A percentile compares a stretch with the other conserved stretches of the same genome.
Conservation (phyloP, 2,888 invertebrate species). For the Macaria notata region DNA sequence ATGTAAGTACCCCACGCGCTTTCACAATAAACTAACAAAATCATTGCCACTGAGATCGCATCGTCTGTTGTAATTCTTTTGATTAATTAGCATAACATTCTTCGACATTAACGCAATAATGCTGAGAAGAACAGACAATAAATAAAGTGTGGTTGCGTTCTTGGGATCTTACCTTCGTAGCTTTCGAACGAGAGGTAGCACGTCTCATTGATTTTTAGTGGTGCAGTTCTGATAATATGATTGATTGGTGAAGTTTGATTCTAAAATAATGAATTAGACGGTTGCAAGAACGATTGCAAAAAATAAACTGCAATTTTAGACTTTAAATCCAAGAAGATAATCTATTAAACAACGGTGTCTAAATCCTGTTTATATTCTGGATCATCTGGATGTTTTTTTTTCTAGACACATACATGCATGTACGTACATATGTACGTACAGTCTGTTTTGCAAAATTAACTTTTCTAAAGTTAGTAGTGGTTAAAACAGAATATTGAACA, state of each 20-base stretch:
- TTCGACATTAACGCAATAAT: conserved; percentile 35
- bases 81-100: conserved; percentile 61
- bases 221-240: conserved; percentile 10
- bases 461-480: no score
- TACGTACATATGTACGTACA: no score
- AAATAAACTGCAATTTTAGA: no score
- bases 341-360: no score
- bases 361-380: neutral
- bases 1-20: conserved; percentile 49
- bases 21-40: conserved; percentile 55
- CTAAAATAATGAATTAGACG: no score
- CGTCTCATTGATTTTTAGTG: conserved; percentile 16
- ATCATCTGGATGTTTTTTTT: neutral
- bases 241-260: conserved; percentile 7
- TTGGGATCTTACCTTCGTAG: conserved; percentile 24
- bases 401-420: no score
- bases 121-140: conserved; percentile 28
- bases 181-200: conserved; percentile 23
- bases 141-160: conserved; percentile 24
- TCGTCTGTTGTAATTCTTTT: conserved; percentile 49
- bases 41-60: conserved; percentile 40
- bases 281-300: no score
- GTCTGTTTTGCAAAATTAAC: no score
- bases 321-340: no score
- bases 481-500: no score